Evolutionary conservation across 35 echinoderm and acorn worm genomes (phyloP), one percentile per base, ranked within the genome.

Genomic region (Anneissia japonica): DNA sequence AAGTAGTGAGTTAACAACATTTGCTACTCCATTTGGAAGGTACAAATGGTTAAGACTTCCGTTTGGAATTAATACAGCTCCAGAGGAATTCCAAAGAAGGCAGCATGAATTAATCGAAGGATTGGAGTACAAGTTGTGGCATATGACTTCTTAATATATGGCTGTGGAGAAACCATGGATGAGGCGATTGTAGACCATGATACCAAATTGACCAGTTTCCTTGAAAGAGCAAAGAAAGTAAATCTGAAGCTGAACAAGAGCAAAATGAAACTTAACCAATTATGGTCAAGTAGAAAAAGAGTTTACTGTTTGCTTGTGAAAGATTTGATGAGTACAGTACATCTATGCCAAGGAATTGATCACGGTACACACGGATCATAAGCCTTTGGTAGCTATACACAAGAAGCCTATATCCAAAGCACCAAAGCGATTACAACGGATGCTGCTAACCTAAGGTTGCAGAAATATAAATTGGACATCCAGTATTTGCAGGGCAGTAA

Each of bases 241-340:
- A 75, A 74, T 41, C 23, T 85, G 35, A 90, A 84, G 37, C 74
- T 90, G 0, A 90, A 84, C 37, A 34, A 64, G 37, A 90, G 84
- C n/a, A 26, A 83, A 78, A 32, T 0, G 14, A 30, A 34, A 31
- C 56, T 36, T 23, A 35, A 13, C 26, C 84, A 90, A 90, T 73
- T 93, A 93, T 78, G 88, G 83, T 28, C 92, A 93, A 43, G 89
- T 93, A 32, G 92, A 93, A 33, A 93, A 93, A 82, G 83, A 93
- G 76, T 80, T 39, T 93, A 32, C 39, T 91, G 39, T 93, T 84
- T 79, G 46, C 87, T 29, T 88, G 85, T 39, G 88, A 90, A 73
- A 51, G 77, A 77, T 93, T 86, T 39, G 43, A 93, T 74, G 76
- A 90, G 76, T n/a, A n/a, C n/a, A n/a, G n/a, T 93, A 82, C 79